Evolutionary conservation across 2,113 vertebrate genomes (phyloP), one percentile per base, ranked within the genome.

Genomic region (Guaruba guarouba): DNA sequence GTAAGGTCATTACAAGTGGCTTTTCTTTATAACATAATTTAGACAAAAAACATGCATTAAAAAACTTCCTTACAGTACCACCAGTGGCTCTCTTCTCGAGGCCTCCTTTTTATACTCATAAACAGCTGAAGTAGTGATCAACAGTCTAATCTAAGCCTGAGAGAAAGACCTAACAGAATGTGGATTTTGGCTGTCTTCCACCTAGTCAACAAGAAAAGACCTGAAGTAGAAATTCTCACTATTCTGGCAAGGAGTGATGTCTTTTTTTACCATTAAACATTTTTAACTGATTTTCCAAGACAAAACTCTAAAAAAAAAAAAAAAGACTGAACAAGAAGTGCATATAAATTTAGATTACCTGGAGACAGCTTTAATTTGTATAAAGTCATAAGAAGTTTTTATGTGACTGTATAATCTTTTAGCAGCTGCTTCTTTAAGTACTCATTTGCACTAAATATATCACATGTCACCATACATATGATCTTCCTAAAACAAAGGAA

Each of bases 361-460:
- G 73, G 91, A 97, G 88, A 97, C 84, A 97, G 82, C 67, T 84
- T 94, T 93, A 92, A 94, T 90, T 94, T 96, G 35, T 78, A 66
- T 59, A 64, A 95, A 96, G 70, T 29, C 3, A 0, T 43, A 82
- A 79, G 62, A 84, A 95, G 62, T 93, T 92, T 96, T 95, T 95
- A 91, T 94, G 52, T 91, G 82, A 79, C 67, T 90, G 79, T 73
- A 93, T 95, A 95, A 96, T 97, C 77, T 84, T 97, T 87, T 74
- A 95, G 88, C 91, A 96, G 92, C 88, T 96, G 63, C 79, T 93
- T 63, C 87, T 89, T 95, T 96, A 97, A 96, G 73, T 86, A 86
- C 61, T 95, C 85, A 85, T 96, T 97, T 96, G 94, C 95, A 96
- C 92, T 96, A 70, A 96, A 93, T 96, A 75, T 92, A 95, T 95